A percentile compares a stretch with the other conserved stretches of the same genome.
These are phyloP conservation scores for Triops longicaudatus DNA, from an alignment of 1,140 invertebrate species.

Conservation along the genomic window DNA sequence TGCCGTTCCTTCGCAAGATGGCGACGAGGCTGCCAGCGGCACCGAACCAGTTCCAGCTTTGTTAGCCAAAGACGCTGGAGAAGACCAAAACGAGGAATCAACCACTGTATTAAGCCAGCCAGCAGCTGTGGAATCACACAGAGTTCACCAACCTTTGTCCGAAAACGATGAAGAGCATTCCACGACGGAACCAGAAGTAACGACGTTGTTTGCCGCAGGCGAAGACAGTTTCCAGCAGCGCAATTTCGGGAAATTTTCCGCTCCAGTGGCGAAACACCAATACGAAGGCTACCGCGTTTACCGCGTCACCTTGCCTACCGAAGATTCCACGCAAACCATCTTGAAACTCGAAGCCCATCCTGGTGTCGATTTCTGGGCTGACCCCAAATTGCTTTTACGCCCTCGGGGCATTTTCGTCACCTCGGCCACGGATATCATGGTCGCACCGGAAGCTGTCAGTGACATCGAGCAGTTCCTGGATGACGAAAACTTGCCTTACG, in stretches of 20 bases:
- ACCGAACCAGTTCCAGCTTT: background rate
- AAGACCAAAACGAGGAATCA: background rate
- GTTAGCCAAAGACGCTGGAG: background rate
- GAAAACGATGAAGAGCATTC: background rate
- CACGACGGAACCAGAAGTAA: background rate
- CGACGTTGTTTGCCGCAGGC: background rate
- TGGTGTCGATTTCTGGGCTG: constrained; percentile 27
- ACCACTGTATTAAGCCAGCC: background rate
- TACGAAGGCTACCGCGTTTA: constrained; percentile 25
- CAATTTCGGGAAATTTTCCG: background rate
- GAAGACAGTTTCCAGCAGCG: background rate
- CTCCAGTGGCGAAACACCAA: background rate
- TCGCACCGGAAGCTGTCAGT: constrained; percentile 19
- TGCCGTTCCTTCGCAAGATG: background rate
- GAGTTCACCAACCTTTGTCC: background rate
- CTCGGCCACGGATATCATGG: constrained; percentile 6
- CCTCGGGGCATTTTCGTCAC: constrained; percentile 25
- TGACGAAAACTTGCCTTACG: constrained; percentile 38
- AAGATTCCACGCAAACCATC: constrained; percentile 22
- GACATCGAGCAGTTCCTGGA: constrained; percentile 22
- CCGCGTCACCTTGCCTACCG: constrained; percentile 25
- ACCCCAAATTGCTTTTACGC: constrained; percentile 21
- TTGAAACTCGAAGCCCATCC: constrained; percentile 24
- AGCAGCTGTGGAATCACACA: background rate
- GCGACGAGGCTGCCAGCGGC: background rate